Base-by-base conservation (phyloP, 2,113 vertebrate species). In the Butorides virescens region DNA sequence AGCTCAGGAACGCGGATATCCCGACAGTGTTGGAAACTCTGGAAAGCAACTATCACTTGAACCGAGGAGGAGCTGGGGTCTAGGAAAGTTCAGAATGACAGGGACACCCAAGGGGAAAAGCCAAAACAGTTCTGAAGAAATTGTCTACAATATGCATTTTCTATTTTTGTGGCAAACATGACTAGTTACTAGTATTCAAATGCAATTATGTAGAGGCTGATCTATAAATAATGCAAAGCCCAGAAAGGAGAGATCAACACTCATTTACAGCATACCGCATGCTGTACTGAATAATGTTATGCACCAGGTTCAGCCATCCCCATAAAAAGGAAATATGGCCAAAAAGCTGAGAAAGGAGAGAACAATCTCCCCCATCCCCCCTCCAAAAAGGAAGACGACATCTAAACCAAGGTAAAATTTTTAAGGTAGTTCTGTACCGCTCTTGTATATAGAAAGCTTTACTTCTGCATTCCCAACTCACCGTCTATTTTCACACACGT, bases 191-290 rank as follows among this genome's bases (percentile, higher is more conserved):
- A 93, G 83, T 87, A 95, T 95, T 96, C 93, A 94, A 95, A 95
- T 92, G 88, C 90, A 97, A 97, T 95, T 96, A 93, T 68, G 80
- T 75, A 89, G 77, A 95, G 50, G 66, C 37, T 89, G 84, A 80
- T 90, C 75, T 90, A 97, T 96, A 97, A 97, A 97, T 96, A 97
- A 96, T 95, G 84, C 97, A 97, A 91, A 94, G 42, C 74, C 13
- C 77, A 93, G 81, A 94, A 88, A 95, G 63, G 26, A 85, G 84
- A 93, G 74, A 95, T 86, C 81, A 90, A 82, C 65, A 20, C 47
- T 89, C 84, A 82, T 93, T 93, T 92, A 95, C 86, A 92, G 77
- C 58, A 66, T 27, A 26, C n/a, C 2, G 7, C 63, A 94, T 55
- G 70, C 61, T 85, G 81, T 14, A 93, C 84, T 86, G 78, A 91